Base-by-base conservation (phyloP, 2,888 invertebrate species). In the Pandemis cinnamomeana region DNA sequence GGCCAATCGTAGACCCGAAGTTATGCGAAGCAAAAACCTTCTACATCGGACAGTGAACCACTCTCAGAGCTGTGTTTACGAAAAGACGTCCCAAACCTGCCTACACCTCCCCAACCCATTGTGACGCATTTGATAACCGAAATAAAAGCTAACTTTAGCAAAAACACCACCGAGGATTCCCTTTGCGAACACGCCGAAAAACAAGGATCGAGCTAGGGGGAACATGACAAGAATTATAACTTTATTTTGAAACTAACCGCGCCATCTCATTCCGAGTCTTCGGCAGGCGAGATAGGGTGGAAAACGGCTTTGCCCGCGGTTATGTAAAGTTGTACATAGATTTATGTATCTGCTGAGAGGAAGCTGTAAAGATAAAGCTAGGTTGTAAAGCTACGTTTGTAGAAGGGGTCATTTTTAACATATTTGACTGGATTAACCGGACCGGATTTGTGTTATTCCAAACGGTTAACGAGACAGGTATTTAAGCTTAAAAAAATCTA, bases 201-300 rank as follows among this genome's bases (percentile, higher is more conserved):
- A 68, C 75, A 75, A 27, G 63, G 69, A 75, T 63, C 67, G 48
- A 67, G 63, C 27, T 51, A 42, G n/a, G 62, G 67, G 69, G 67
- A 70, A 62, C 41, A 64, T 27, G 13, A 64, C 63, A 76, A 76
- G 78, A 78, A 71, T 79, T 79, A 79, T 76, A 77, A 77, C 75
- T 77, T 78, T 78, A 76, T 78, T 79, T 77, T 78, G 51, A 68
- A 61, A 42, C 53, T 53, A 60, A 44, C 55, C 58, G 36, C 10
- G 13, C 44, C 60, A 67, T 67, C 53, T 62, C 62, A 69, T 62
- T 67, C 58, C 15, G 36, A 13, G 15, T 66, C 62, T 67, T 69
- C 13, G 13, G 11, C 5, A 15, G 13, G 55, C 11, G 27, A 10
- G 41, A 63, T 64, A 72, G 68, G 27, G n/a, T 4, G 7, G 15